Base-by-base conservation (phyloP, 2,113 vertebrate genomes). In the Glaucomys volans region DNA sequence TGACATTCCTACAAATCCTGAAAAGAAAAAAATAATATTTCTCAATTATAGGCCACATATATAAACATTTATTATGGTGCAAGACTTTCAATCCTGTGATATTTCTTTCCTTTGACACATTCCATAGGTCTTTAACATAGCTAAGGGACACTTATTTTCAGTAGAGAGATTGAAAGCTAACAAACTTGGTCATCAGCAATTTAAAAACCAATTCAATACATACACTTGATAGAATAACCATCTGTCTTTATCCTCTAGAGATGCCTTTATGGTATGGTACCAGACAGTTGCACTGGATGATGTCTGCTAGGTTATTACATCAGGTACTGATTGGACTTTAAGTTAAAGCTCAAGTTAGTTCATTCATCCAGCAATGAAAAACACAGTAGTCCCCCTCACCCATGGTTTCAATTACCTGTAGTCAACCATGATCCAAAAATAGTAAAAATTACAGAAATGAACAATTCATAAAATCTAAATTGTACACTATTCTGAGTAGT, bases 1-100 rank as follows among this genome's bases (percentile, higher is more conserved):
- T 79, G 97, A 87, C 91, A 94, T 94, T 98, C 90, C 50, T 52
- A 95, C 32, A 59, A 97, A 97, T 62, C n/a, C 77, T 96, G 40
- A 47, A 96, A 86, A 89, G 89, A 20, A 50, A 72, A 97, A 86
- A 95, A 96, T n/a, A 84, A 1, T 54, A 77, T 88, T 72, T 92
- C 54, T 35, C 87, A 94, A 93, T 64, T 40, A 20, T 69, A 71
- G 50, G 17, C 35, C 22, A 37, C 83, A 92, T 17, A 75, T 17
- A 91, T 35, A 77, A 95, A 88, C 17, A 95, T 37, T 22, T 84
- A 81, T 42, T 28, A 87, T 50, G 30, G 22, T 90, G 42, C 66
- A 96, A 94, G 40, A 67, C 47, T 71, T 88, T 59, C 67, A 59
- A 71, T 44, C 35, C 54, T 96, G 44, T 80, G 87, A 28, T 87